A percentile compares a stretch with the other conserved stretches of the same genome.
phyloP scores from a whole-genome alignment of 2,888 invertebrate species.

The Drosophila algonquin region DNA sequence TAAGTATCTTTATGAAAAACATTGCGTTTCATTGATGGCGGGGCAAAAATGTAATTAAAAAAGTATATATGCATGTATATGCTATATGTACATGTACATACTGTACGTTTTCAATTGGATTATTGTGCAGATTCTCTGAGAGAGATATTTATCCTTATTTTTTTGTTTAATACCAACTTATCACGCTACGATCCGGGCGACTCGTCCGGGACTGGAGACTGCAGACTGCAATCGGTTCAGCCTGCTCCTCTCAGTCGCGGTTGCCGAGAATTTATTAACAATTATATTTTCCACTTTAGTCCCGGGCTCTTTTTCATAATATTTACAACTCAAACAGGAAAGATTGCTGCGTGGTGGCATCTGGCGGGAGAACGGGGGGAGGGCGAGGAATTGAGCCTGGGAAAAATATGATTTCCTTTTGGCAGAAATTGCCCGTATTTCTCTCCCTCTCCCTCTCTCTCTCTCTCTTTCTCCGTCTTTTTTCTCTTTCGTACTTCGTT shows the following conservation, averaged over 20 bases:
- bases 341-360: not conserved
- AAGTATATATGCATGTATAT: not conserved
- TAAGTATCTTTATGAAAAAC: constrained; percentile 1
- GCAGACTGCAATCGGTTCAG: constrained; percentile 6
- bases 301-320: constrained; percentile 17
- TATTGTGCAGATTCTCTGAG: constrained; percentile 2
- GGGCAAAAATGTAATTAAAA: constrained; percentile 25
- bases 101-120: constrained; percentile 15
- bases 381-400: not conserved
- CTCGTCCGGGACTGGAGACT: not conserved
- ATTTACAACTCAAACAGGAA: constrained; percentile 30
- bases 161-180: constrained; percentile 42
- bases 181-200: constrained; percentile 51
- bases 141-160: constrained; percentile 23
- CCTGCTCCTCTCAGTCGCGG: not conserved
- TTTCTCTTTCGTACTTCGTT: constrained; percentile 17
- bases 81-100: not conserved
- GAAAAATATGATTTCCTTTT: constrained; percentile 21
- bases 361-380: not conserved
- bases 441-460: not conserved
- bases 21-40: constrained; percentile 14
- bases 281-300: constrained; percentile 45
- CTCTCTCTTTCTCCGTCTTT: not conserved
- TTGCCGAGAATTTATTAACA: constrained; percentile 40
- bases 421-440: constrained; percentile 14